Evolutionary conservation across 2,797 vertebrate species (phyloP), one percentile per base, ranked within the genome.

Genomic region (Aulostomus chinensis): DNA sequence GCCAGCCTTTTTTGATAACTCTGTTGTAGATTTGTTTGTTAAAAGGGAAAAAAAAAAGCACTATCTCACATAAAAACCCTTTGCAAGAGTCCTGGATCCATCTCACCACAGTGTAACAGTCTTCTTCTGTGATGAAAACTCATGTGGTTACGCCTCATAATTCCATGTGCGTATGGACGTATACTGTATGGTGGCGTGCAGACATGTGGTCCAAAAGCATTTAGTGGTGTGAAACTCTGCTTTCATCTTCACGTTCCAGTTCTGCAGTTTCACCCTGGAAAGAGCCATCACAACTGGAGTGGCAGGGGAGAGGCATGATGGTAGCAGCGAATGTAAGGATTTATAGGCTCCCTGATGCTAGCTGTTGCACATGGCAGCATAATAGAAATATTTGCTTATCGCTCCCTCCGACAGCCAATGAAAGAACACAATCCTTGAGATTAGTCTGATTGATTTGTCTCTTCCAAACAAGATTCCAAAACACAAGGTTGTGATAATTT

Each of bases 401-500:
- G 15, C 40, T 35, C 49, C 50, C 48, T 69, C 36, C 30, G 43
- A 58, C 40, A 72, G 17, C 38, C 60, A 79, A 64, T 61, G 34
- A 71, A 10, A 25, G 38, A 58, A 64, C 50, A 49, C 58, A 78
- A 77, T 80, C 46, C 49, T 34, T n/a, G 21, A 67, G 52, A 84
- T 83, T 75, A 71, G 52, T 35, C 28, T 68, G 62, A 69, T 72
- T 78, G 47, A 77, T 80, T 79, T 59, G 41, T 72, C 70, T 68
- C 38, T 67, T 69, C 18, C 29, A 50, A 50, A 48, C 41, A 25
- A 21, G 34, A 74, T 76, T 64, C 40, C 58, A 52, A 73, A 73
- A 59, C 51, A 47, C 49, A 29, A 68, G 34, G 52, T 57, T 59
- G 30, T 34, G 66, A 7, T 41, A 51, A 61, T 72, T 18, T 50